phyloP scores from a whole-genome alignment of 1,140 invertebrate genomes.

The Halesus radiatus region DNA sequence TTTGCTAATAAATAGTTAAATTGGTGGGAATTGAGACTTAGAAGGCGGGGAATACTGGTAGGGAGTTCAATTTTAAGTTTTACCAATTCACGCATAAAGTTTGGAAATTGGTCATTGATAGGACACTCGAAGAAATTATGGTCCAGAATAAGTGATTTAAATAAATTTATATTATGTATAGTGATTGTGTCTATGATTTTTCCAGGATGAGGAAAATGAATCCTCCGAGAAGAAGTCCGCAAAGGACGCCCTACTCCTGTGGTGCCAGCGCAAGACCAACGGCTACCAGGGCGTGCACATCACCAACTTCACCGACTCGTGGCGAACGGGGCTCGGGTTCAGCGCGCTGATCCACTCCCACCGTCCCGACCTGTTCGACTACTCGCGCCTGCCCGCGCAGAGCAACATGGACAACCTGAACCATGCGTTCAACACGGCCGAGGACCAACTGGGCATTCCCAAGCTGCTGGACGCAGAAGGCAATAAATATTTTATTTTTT shows the following conservation, averaged over 20 bases:
- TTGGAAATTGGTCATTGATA: too few relatives aligned
- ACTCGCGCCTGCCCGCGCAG: constrained; percentile 79
- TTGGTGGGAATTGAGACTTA: too few relatives aligned
- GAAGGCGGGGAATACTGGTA: too few relatives aligned
- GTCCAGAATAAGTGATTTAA: too few relatives aligned
- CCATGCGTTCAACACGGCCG: constrained; percentile 95
- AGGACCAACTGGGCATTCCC: constrained; percentile 92
- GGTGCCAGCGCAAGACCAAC: constrained; percentile 98
- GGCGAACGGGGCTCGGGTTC: constrained; percentile 95
- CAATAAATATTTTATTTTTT: too few relatives aligned
- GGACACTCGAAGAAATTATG: too few relatives aligned
- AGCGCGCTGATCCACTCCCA: constrained; percentile 97
- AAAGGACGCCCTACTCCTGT: constrained; percentile 97
- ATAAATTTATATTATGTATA: too few relatives aligned
- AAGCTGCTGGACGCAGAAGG: constrained; percentile 84
- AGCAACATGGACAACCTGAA: constrained; percentile 94
- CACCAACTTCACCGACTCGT: constrained; percentile 87
- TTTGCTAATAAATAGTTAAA: too few relatives aligned
- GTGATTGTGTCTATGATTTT: background rate
- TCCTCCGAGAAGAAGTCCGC: constrained; percentile 98
- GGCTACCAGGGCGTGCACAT: constrained; percentile 93
- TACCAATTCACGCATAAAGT: too few relatives aligned
- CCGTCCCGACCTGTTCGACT: constrained; percentile 93
- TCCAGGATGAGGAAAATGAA: constrained; percentile 95
- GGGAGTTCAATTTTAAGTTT: too few relatives aligned